Base-by-base conservation (phyloP, 1,140 invertebrate genomes). In the Drosophila parvula region DNA sequence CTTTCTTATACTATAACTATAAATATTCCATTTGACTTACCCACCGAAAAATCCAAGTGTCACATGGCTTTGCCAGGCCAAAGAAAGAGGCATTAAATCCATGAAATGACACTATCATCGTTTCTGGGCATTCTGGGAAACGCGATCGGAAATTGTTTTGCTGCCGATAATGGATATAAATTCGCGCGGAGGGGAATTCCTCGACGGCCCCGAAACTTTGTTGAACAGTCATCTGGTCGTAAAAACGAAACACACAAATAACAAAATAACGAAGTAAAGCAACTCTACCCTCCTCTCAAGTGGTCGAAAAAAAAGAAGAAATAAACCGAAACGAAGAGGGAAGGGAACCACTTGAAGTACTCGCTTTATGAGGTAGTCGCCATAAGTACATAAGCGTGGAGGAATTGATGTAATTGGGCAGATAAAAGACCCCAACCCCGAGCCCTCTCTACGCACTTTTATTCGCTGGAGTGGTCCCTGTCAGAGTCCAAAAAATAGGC, bases 401-500 rank as follows among this genome's bases (percentile, higher is more conserved):
- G 62, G 55, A 51, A 68, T 40, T 27, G 65, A 73, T 73, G 65
- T 73, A 73, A 71, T 71, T 68, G 53, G 51, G 18, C 36, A 71
- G 67, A 71, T 74, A 71, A 28, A 51, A 68, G 45, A 34, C 18
- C 64, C 36, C 14, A 32, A 2, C 22, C 3, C 22, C 22, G 22
- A 22, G 22, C 22, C 22, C 3, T 22, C 60, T 30, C 41, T 41
- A 53, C 27, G 56, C 56, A 44, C 40, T 44, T 58, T 30, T 44
- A 44, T 44, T 14, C 11, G 27, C 6, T 30, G n/a, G 40, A 43
- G 40, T 58, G 56, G n/a, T 44, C 22, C 22, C 22, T 44, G 40
- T 32, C 40, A 32, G 56, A 14, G 56, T n/a, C 38, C 27, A 22
- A 32, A 4, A 41, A 43, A 57, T 63, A 43, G 38, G 14, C 55